These are phyloP conservation scores for Chironomus tentans DNA, from an alignment of 2,888 invertebrate species.

Conservation along the genomic window DNA sequence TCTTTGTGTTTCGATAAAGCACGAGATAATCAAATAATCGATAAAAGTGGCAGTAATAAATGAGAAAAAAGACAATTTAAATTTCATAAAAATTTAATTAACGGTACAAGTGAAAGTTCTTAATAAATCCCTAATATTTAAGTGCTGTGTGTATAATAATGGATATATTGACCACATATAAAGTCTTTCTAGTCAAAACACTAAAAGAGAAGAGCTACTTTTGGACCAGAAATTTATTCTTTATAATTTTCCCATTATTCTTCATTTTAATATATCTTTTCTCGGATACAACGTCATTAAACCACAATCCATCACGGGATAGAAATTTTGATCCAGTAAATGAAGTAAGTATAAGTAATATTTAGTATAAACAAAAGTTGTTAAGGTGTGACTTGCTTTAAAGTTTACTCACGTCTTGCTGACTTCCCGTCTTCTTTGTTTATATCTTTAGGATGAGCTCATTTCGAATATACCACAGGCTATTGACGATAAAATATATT, in stretches of 20 bases:
- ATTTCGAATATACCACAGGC: slow-evolving; percentile 24
- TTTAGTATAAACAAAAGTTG: background rate
- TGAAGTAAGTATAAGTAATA: background rate
- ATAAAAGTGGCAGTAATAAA: no score
- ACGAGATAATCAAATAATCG: no score
- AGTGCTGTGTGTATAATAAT: background rate
- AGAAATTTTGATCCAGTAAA: background rate
- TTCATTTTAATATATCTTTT: background rate
- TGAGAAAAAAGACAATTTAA: background rate
- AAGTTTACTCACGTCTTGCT: background rate
- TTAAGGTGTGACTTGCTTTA: background rate
- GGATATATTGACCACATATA: slow-evolving; percentile 10
- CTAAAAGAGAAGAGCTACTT: slow-evolving; percentile 21
- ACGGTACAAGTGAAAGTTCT: background rate
- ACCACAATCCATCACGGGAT: no score
- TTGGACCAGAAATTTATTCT: slow-evolving; percentile 14
- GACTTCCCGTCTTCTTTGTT: background rate
- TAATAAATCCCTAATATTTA: background rate
- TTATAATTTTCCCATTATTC: slow-evolving; percentile 10
- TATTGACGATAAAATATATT: slow-evolving; percentile 19
- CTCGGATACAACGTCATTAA: background rate
- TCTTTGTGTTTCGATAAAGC: no score
- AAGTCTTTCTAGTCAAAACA: slow-evolving; percentile 21
- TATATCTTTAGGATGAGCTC: slow-evolving; percentile 9
- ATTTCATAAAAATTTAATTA: background rate